Evolutionary conservation across 2,888 invertebrate species (phyloP).

Genomic region (Drosophila rubida): DNA sequence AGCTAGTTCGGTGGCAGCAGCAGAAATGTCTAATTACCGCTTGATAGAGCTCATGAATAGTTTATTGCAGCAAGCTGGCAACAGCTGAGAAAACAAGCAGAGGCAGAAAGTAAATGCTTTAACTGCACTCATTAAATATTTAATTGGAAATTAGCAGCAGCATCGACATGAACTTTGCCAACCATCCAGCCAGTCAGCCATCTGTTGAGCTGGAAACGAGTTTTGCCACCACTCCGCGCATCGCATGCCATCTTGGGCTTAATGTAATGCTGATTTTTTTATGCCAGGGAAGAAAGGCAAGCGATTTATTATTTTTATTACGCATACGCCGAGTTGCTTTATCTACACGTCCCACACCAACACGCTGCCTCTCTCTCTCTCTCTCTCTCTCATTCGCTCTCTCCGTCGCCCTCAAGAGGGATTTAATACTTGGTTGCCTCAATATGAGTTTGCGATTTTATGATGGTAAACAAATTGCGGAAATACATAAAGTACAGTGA

Average conservation of each 20-base stretch:
- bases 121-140: not conserved
- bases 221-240: not conserved
- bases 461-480: slow-evolving; percentile 57
- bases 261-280: slow-evolving; percentile 6
- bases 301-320: slow-evolving; percentile 19
- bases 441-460: slow-evolving; percentile 40
- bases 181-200: not conserved
- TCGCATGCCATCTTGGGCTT: not conserved
- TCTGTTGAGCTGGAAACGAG: not conserved
- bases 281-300: not conserved
- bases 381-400: not conserved
- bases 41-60: not conserved
- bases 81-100: not conserved
- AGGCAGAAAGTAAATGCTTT: not conserved
- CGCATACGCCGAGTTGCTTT: slow-evolving; percentile 7
- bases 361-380: not conserved
- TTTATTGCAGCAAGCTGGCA: not conserved
- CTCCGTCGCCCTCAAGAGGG: not conserved
- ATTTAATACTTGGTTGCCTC: slow-evolving; percentile 42
- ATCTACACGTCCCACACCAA: slow-evolving; percentile 6
- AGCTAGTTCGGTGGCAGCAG: not conserved
- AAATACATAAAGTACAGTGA: slow-evolving; percentile 41
- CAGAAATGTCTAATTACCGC: not conserved
- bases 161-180: not conserved
- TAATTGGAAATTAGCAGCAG: slow-evolving; percentile 2